Percentiles rank a stretch among this genome's conserved stretches.
These are phyloP conservation scores for Drosophila ficusphila DNA, from an alignment of 1,140 invertebrate genomes.

Conservation along the genomic window DNA sequence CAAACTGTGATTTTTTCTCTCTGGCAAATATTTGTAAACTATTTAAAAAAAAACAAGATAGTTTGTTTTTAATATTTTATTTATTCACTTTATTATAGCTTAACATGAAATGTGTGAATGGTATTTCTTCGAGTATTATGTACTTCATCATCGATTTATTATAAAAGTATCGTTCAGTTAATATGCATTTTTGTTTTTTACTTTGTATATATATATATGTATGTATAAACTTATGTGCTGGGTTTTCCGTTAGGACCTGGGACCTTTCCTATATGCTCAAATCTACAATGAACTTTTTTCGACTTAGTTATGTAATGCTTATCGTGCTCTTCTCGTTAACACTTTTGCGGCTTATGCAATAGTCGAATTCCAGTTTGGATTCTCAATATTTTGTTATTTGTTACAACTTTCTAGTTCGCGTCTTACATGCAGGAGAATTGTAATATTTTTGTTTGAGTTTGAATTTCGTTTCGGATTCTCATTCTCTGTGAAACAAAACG, in stretches of 20 bases:
- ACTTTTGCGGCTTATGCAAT: constrained; percentile 25
- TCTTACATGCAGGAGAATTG: constrained; percentile 29
- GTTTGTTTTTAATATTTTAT: constrained; percentile 71
- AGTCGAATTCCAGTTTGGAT: constrained; percentile 7
- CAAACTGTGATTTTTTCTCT: too few relatives aligned
- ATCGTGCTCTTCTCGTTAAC: constrained; percentile 18
- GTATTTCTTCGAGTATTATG: constrained; percentile 56
- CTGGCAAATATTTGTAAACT: too few relatives aligned
- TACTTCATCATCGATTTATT: constrained; percentile 49
- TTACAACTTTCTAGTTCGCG: constrained; percentile 20
- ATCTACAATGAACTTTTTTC: constrained; percentile 78
- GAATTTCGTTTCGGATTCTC: constrained; percentile 1
- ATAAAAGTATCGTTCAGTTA: constrained; percentile 71
- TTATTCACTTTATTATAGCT: constrained; percentile 73
- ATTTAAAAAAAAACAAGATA: background rate
- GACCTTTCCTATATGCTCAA: constrained; percentile 62
- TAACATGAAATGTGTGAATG: constrained; percentile 75
- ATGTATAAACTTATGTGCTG: constrained; percentile 80
- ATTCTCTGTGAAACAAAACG: constrained; percentile 32
- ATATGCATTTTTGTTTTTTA: constrained; percentile 56
- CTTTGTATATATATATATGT: constrained; percentile 49
- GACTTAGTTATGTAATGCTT: constrained; percentile 57
- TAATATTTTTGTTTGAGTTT: constrained; percentile 10
- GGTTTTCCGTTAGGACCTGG: constrained; percentile 44
- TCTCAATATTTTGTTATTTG: constrained; percentile 37